Evolutionary conservation across 53 echinoderm and acorn worm genomes (phyloP).

Genomic region (Temnopleurus reevesii): DNA sequence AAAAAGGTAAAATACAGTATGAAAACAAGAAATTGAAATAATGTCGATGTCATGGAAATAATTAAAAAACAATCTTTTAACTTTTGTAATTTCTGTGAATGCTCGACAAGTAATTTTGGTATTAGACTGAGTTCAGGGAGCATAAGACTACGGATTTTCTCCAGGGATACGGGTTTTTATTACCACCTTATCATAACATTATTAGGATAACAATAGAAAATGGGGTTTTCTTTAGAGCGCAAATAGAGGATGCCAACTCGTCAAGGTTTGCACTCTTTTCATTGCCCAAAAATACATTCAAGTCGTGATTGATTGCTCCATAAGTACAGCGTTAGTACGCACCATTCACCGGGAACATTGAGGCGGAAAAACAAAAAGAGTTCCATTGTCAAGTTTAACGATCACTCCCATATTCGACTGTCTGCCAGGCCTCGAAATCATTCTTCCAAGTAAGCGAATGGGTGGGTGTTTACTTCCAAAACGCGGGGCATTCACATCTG

Average conservation of each 20-base stretch:
- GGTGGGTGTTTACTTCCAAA: not conserved
- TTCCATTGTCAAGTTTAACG: not conserved
- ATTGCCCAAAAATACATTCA: not conserved
- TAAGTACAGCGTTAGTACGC: not conserved
- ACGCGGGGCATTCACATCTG: not conserved
- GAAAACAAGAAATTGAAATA: too few species aligned
- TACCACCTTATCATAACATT: conserved; percentile 9
- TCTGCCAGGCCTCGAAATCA: not conserved
- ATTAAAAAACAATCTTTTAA: too few species aligned
- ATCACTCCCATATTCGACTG: not conserved
- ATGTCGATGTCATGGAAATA: too few species aligned
- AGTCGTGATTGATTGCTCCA: not conserved
- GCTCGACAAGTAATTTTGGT: too few species aligned
- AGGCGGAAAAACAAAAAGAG: not conserved
- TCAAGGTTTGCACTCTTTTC: conserved; percentile 22
- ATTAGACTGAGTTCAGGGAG: not conserved
- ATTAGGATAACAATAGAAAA: conserved; percentile 29
- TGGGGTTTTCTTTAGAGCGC: not conserved
- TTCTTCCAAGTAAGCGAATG: not conserved
- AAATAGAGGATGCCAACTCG: conserved; percentile 34
- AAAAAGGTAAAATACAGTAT: too few species aligned
- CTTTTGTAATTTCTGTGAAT: too few species aligned
- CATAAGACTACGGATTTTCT: not conserved
- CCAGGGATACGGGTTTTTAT: not conserved
- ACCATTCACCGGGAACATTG: not conserved